Percentiles rank a stretch among this genome's conserved stretches.
phyloP scores from a whole-genome alignment of 2,797 vertebrate species.

The Mormyrus proboscirostris region DNA sequence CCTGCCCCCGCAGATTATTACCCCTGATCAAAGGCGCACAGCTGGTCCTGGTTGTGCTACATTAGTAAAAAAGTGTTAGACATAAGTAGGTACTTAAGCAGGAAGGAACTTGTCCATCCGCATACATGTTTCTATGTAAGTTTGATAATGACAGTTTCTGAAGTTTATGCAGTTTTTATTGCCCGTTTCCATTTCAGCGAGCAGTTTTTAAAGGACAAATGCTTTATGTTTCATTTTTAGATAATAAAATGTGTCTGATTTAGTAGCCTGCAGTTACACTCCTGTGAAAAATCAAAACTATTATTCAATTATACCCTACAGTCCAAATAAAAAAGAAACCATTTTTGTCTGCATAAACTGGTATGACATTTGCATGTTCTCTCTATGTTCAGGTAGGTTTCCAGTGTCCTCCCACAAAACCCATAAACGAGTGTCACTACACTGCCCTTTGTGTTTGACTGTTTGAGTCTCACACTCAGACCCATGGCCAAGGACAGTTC shows the following conservation, averaged over 20 bases:
- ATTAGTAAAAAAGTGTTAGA: neutral
- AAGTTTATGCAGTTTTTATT: neutral
- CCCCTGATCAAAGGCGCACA: neutral
- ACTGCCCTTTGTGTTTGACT: neutral
- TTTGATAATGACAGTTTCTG: neutral
- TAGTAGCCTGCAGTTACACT: neutral
- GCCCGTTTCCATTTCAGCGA: neutral
- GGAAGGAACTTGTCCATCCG: neutral
- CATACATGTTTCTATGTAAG: neutral
- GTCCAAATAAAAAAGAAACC: neutral
- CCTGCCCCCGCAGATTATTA: neutral
- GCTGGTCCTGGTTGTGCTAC: neutral
- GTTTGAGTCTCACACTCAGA: neutral
- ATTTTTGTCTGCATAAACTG: neutral
- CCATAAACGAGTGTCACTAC: neutral
- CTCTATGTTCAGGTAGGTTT: neutral
- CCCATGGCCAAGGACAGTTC: neutral
- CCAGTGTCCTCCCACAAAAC: neutral
- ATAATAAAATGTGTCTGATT: neutral
- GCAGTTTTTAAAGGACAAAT: neutral
- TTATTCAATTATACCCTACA: neutral
- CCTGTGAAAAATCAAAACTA: neutral
- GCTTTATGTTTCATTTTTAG: neutral
- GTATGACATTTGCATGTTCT: neutral
- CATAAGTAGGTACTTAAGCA: neutral